These are phyloP conservation scores for Coturnix japonica DNA, from an alignment of 2,113 vertebrate genomes.

Conservation along the genomic window DNA sequence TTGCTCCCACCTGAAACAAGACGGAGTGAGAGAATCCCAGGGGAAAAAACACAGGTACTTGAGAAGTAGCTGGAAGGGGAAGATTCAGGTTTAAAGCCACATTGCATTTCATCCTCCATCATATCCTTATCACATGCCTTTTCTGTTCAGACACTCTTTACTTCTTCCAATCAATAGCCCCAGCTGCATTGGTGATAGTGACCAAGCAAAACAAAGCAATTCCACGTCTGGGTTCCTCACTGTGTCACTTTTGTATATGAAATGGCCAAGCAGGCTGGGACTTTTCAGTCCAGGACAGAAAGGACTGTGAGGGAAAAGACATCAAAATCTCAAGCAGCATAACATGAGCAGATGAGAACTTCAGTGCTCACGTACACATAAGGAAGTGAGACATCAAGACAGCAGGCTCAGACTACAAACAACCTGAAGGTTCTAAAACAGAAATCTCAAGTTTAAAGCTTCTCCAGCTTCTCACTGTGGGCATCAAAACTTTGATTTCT, in stretches of 20 bases:
- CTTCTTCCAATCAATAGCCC: not conserved
- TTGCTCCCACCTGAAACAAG: slow-evolving; percentile 89
- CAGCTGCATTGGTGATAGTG: not conserved
- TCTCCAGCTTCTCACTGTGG: too few species aligned
- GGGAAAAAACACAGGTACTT: not conserved
- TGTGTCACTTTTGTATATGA: not conserved
- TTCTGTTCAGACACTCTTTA: not conserved
- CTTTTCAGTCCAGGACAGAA: not conserved
- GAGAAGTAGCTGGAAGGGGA: not conserved
- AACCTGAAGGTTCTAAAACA: not conserved
- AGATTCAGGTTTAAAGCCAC: not conserved
- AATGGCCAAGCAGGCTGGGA: rapidly evolving
- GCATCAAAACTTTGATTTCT: not conserved
- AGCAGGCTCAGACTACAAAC: not conserved
- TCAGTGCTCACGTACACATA: too few species aligned
- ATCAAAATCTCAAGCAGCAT: rapidly evolving
- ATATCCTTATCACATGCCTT: rapidly evolving
- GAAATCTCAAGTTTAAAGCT: not conserved
- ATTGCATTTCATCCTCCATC: not conserved
- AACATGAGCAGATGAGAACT: not conserved
- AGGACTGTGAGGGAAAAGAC: not conserved
- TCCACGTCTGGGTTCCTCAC: not conserved
- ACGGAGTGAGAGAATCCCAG: not conserved
- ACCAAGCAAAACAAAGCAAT: rapidly evolving
- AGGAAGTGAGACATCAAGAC: not conserved